Percentiles rank a stretch among this genome's conserved stretches.
Conservation (phyloP, 2,888 invertebrate species). For the Orthosia gracilis region DNA sequence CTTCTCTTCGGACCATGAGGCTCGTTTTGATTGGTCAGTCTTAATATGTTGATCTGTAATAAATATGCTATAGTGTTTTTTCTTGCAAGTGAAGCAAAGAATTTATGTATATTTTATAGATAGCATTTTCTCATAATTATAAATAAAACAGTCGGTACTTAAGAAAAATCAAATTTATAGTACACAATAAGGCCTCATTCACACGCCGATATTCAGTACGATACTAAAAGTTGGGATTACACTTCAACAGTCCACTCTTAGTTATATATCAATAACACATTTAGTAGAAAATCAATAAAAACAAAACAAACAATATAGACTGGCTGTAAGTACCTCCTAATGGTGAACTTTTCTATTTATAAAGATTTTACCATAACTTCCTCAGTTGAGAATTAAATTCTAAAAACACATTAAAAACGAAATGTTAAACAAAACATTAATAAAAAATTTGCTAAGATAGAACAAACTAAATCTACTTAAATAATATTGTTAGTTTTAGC, state of each 20-base stretch:
- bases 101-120: not conserved
- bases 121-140: not conserved
- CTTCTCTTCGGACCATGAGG: not conserved
- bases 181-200: no score
- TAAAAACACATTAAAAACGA: not conserved
- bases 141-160: not conserved
- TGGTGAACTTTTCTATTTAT: not conserved
- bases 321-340: not conserved
- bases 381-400: not conserved
- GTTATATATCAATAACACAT: no score
- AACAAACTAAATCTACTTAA: no score
- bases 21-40: not conserved
- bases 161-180: not conserved
- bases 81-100: not conserved
- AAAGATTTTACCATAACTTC: not conserved
- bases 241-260: no score
- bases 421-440: not conserved
- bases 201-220: no score
- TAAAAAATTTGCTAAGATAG: no score
- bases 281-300: not conserved
- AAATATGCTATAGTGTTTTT: not conserved
- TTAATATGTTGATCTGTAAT: slow-evolving; percentile 10
- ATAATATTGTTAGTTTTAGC: not conserved
- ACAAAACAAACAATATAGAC: no score
- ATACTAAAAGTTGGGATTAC: no score